Conservation (phyloP, 1,140 invertebrate genomes). For the Brachionus rubens region DNA sequence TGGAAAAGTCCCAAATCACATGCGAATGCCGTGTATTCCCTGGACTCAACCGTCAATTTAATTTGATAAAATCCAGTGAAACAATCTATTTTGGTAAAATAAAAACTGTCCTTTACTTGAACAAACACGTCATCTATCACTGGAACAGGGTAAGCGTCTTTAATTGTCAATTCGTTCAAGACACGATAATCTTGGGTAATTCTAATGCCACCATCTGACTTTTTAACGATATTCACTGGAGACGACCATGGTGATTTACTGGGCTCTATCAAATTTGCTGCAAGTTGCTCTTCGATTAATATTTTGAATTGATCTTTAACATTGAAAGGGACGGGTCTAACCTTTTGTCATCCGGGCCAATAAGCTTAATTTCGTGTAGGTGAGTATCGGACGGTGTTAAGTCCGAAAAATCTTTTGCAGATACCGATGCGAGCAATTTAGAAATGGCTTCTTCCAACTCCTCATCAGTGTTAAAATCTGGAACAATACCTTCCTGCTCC, state of each 20-base stretch:
- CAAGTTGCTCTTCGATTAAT: background rate
- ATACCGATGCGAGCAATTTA: no score
- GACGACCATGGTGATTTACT: background rate
- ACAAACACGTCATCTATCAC: background rate
- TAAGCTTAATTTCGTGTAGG: no score
- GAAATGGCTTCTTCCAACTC: no score
- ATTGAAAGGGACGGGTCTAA: no score
- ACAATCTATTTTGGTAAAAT: background rate
- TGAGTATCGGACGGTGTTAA: no score
- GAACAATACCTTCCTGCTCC: no score
- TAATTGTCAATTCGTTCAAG: background rate
- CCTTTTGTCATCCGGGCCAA: no score
- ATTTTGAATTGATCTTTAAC: no score
- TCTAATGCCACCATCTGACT: background rate
- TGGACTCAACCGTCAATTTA: background rate
- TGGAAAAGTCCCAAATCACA: conserved; percentile 46
- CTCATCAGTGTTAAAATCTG: no score
- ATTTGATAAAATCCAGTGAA: background rate
- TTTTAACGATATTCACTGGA: background rate
- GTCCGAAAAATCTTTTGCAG: no score
- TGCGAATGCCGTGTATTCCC: background rate
- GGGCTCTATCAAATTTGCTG: conserved; percentile 48
- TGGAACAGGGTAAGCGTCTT: background rate
- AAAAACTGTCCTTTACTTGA: background rate
- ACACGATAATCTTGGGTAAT: background rate